Evolutionary conservation across 2,797 vertebrate species (phyloP).

Genomic region (Acanthiza pusilla): DNA sequence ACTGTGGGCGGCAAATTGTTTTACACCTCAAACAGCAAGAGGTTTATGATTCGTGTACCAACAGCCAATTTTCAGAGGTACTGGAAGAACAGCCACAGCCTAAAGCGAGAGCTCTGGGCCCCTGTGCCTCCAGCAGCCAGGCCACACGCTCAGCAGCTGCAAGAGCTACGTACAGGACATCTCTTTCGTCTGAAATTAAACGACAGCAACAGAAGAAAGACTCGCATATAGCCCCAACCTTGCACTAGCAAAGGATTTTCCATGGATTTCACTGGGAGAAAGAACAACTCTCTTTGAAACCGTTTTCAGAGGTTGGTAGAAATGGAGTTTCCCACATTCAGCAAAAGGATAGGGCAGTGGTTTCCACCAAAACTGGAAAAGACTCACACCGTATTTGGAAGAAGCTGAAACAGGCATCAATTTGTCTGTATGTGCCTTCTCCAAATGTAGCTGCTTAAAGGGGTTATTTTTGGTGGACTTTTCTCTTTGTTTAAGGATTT

Average conservation of each 20-base stretch:
- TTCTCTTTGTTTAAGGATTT: not conserved
- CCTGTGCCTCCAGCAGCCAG: not conserved
- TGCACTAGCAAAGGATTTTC: not conserved
- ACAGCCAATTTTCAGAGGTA: not conserved
- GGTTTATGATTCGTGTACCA: not conserved
- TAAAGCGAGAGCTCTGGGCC: not conserved
- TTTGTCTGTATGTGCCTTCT: not conserved
- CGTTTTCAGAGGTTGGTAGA: not conserved
- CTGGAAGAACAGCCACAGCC: not conserved
- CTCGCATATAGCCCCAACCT: rapidly evolving
- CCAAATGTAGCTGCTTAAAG: not conserved
- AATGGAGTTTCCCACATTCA: not conserved
- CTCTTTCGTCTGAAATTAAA: not conserved
- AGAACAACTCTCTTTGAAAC: not conserved
- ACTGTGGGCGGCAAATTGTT: not conserved
- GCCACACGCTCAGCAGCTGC: not conserved
- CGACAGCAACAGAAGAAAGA: not conserved
- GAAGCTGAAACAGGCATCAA: not conserved
- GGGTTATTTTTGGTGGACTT: constrained; percentile 16
- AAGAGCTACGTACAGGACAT: not conserved
- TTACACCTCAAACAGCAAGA: constrained; percentile 22
- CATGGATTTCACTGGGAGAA: not conserved
- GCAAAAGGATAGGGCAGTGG: not conserved
- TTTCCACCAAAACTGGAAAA: not conserved
- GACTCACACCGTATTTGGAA: not conserved